These are phyloP conservation scores for Neogobius melanostomus DNA, from an alignment of 2,113 vertebrate genomes.

Conservation along the genomic window DNA sequence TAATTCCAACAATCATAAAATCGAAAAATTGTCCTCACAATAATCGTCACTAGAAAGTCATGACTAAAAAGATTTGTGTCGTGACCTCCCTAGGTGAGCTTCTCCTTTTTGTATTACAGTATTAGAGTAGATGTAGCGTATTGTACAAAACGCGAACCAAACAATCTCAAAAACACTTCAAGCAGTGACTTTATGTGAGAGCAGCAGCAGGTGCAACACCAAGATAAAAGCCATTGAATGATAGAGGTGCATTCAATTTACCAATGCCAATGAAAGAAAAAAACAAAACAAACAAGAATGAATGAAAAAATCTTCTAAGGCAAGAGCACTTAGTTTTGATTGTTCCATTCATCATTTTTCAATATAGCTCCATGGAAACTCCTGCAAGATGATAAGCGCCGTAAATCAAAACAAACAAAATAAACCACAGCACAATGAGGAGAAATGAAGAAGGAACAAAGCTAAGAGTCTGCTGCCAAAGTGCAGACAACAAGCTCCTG, in stretches of 20 bases:
- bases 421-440: conserved; percentile 10
- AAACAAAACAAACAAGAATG: background rate
- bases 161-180: background rate
- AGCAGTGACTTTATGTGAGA: conserved; percentile 9
- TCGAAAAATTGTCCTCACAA: too few relatives aligned
- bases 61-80: too few relatives aligned
- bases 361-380: conserved; percentile 59
- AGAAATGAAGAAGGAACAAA: background rate
- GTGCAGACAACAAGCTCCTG: background rate
- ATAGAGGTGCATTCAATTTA: conserved; percentile 6
- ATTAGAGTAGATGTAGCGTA: too few relatives aligned
- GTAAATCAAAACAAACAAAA: conserved; percentile 56
- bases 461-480: background rate
- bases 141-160: background rate
- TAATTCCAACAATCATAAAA: too few relatives aligned
- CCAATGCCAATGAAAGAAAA: background rate
- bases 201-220: conserved; percentile 10
- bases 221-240: conserved; percentile 1
- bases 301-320: background rate
- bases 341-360: conserved; percentile 51
- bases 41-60: too few relatives aligned
- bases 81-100: too few relatives aligned
- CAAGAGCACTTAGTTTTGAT: background rate
- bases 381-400: conserved; percentile 12
- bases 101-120: too few relatives aligned